Evolutionary conservation across 2,888 invertebrate genomes (phyloP), one percentile per base, ranked within the genome.

Genomic region (Tetragonula carbonaria): DNA sequence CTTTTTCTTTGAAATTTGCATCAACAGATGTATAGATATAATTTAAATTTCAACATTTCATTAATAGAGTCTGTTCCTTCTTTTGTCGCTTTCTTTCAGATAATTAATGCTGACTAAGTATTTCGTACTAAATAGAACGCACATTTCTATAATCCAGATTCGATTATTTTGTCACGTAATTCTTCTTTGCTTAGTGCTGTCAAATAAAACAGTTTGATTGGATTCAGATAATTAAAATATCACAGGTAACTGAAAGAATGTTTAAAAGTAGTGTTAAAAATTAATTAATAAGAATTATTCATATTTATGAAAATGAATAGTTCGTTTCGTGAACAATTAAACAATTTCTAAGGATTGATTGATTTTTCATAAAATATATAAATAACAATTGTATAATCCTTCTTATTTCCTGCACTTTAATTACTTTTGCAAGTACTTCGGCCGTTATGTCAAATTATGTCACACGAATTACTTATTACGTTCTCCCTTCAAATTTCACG

Each of bases 11-110:
- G 6, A n/a, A 74, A 33, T 18, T 50, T 33, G 28, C 51, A 33
- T 75, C 63, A 82, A 71, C 72, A 84, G 18, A 57, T 72, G 63
- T 59, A 57, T 21, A 51, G 11, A 45, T 45, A 45, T 45, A 45
- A 11, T 11, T 45, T 1, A 45, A 45, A 38, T 8, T 38, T 74
- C n/a, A 59, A 51, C 14, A 13, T n/a, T 16, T 16, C 21, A 28
- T 23, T 8, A n/a, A 45, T 18, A 21, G 28, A 13, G 2, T 11
- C n/a, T 16, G 6, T 55, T 50, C 6, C 51, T 0, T 14, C n/a
- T 53, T 62, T 23, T 38, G 38, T 38, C 38, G 38, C 1, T 8
- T 45, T 6, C 18, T 4, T 16, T 33, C 62, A 70, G 23, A 66
- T 66, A 38, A 38, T 62, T 73, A 50, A 11, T 13, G 50, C 18